Evolutionary conservation across 2,797 vertebrate species (phyloP).

Genomic region (Falco rusticolus): DNA sequence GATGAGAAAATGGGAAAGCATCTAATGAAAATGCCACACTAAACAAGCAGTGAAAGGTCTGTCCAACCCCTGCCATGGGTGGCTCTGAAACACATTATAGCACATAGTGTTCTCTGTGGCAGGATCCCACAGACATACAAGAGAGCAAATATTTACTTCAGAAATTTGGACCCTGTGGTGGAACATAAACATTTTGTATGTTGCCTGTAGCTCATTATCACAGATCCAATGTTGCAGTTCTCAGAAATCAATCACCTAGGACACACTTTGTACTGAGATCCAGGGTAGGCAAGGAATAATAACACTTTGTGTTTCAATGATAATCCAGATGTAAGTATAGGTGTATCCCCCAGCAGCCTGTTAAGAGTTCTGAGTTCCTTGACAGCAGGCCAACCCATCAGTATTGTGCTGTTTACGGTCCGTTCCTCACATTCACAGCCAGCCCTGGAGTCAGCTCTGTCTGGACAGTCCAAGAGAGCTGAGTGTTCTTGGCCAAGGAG

Average conservation of each 20-base stretch:
- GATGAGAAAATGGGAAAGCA: background rate
- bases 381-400: background rate
- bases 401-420: slow-evolving; percentile 18
- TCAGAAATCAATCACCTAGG: slow-evolving; percentile 17
- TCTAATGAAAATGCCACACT: background rate
- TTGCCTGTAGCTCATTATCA: slow-evolving; percentile 42
- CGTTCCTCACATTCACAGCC: slow-evolving; percentile 28
- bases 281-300: background rate
- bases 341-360: background rate
- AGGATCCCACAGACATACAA: slow-evolving; percentile 45
- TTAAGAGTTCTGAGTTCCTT: background rate
- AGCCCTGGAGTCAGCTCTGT: background rate
- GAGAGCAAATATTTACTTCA: slow-evolving; percentile 69
- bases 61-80: background rate
- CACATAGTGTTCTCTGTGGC: slow-evolving; percentile 53
- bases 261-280: background rate
- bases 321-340: background rate
- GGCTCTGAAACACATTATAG: slow-evolving; percentile 15
- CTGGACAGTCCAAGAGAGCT: slow-evolving; percentile 1
- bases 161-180: slow-evolving; percentile 21
- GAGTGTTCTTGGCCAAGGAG: slow-evolving; percentile 48
- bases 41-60: slow-evolving; percentile 23
- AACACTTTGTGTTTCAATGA: background rate
- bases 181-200: slow-evolving; percentile 61
- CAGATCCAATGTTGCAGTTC: background rate